A percentile compares a stretch with the other conserved stretches of the same genome.
phyloP scores from a whole-genome alignment of 2,797 vertebrate species.

The Mormyrus proboscirostris region DNA sequence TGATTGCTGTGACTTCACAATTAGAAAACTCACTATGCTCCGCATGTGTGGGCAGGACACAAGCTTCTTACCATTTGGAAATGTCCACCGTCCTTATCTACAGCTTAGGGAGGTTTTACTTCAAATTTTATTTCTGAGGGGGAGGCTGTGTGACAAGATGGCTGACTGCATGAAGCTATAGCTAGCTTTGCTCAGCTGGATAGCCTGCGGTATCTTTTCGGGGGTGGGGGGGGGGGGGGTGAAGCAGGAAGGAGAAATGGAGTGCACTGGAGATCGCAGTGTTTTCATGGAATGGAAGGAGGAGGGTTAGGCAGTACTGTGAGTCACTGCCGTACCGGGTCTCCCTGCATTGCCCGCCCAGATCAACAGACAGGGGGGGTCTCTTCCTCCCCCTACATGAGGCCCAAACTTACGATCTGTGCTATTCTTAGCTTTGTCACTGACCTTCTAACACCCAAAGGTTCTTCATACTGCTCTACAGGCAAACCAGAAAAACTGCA shows the following conservation, averaged over 20 bases:
- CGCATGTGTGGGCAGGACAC: conserved; percentile 34
- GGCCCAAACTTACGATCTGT: conserved; percentile 12
- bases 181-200: conserved; percentile 29
- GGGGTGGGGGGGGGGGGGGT: background rate
- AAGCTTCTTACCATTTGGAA: background rate
- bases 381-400: background rate
- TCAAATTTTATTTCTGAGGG: conserved; percentile 49
- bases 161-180: conserved; percentile 15
- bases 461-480: conserved; percentile 34
- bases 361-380: background rate
- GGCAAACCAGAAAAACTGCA: background rate
- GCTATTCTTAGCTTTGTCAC: conserved; percentile 54
- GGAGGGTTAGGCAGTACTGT: background rate
- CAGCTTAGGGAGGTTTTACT: conserved; percentile 35
- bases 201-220: background rate
- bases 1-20: conserved; percentile 28
- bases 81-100: conserved; percentile 39
- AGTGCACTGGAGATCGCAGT: background rate
- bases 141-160: conserved; percentile 36
- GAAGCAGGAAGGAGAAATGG: background rate
- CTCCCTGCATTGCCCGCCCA: background rate
- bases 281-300: background rate
- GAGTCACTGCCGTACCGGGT: background rate
- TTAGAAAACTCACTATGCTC: conserved; percentile 46
- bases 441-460: conserved; percentile 44